Evolutionary conservation across 1,140 invertebrate species (phyloP), one percentile per base, ranked within the genome.

Genomic region (Drosophila pallidifrons): DNA sequence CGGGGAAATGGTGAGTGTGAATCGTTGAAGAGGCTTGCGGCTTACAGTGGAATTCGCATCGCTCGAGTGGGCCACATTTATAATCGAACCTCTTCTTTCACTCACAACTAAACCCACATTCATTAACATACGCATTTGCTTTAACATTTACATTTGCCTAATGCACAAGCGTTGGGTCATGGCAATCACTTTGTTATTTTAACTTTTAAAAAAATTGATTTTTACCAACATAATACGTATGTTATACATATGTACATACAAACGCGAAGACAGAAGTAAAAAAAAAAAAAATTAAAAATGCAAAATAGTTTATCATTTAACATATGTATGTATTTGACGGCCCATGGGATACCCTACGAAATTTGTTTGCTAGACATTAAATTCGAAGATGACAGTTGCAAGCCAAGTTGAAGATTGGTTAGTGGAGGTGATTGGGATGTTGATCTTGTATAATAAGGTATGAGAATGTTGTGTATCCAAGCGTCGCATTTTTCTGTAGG

Each of bases 291-390:
- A 88, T 83, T 83, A 88, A 89, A 88, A 85, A 88, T 88, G 83
- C 81, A 89, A 88, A 88, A 88, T 88, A 88, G 83, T 88, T 88
- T 83, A 71, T 88, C 89, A 89, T 88, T 89, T 89, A 88, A 80
- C 83, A 88, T 88, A 89, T 15, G 15, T 15, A 15, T 88, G 15
- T 15, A 15, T 88, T 88, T 88, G 80, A 88, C 83, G 76, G 76
- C 70, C 57, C 58, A 58, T 66, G 60, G 35, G 67, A 4, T 43
- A 7, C 30, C 13, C 41, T 77, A 87, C 80, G 85, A 73, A 87
- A 89, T 83, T 87, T 80, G 81, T 65, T 77, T 66, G 73, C 51
- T 77, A 89, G 77, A 80, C 81, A 77, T 68, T 55, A 73, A 5
- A 32, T 25, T 30, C 20, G 46, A 43, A 72, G 80, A 88, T 88